Percentiles rank a stretch among this genome's conserved stretches.
Conservation (phyloP, 2,113 vertebrate species). For the Calonectris borealis region DNA sequence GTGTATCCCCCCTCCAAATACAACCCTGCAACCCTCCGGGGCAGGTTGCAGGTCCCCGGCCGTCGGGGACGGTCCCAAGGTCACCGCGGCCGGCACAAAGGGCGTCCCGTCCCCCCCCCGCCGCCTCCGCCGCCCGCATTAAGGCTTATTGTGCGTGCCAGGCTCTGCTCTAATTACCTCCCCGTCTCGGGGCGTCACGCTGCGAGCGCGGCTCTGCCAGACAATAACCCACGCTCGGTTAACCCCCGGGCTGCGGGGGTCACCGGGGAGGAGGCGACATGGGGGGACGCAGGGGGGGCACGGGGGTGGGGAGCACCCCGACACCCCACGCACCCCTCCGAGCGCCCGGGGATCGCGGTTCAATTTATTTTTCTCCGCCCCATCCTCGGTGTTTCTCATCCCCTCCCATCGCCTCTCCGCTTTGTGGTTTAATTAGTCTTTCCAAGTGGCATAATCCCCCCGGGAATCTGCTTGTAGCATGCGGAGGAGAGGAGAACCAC, state of each 20-base stretch:
- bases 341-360: not conserved
- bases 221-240: slow-evolving; percentile 11
- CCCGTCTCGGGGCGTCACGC: not conserved
- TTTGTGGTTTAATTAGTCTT: slow-evolving; percentile 72
- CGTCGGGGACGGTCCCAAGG: not conserved
- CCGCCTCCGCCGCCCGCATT: not conserved
- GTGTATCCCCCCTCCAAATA: not conserved
- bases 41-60: not conserved
- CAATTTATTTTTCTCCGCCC: not conserved
- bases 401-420: slow-evolving; percentile 1
- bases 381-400: not conserved
- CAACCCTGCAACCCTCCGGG: not conserved
- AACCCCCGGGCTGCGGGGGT: not conserved
- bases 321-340: not conserved
- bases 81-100: not conserved
- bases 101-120: not conserved
- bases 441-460: slow-evolving; percentile 60
- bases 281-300: no score
- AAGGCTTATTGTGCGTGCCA: not conserved
- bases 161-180: slow-evolving; percentile 31
- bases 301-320: not conserved
- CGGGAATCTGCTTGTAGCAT: slow-evolving; percentile 51
- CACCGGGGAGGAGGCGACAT: not conserved
- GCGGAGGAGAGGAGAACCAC: slow-evolving; percentile 44
- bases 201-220: not conserved